Conservation (phyloP, 2,113 vertebrate species). For the Lagopus leucura region DNA sequence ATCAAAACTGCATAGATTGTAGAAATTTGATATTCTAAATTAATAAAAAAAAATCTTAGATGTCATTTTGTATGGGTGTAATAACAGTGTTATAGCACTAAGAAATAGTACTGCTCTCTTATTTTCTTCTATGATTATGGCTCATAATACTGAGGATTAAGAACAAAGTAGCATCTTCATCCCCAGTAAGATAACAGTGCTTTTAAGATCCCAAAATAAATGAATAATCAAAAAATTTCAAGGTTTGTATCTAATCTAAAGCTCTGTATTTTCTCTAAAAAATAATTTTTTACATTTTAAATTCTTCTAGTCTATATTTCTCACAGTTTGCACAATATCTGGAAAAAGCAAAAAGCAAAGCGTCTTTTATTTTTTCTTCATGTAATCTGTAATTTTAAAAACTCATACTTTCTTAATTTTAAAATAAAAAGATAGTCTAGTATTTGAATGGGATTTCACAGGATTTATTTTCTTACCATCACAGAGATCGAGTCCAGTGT, state of each 20-base stretch:
- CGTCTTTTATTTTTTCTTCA: accelerated
- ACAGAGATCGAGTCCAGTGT: accelerated
- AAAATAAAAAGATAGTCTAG: not conserved
- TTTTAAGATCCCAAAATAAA: not conserved
- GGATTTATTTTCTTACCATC: not conserved
- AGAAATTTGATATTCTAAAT: not conserved
- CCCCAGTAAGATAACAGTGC: not conserved
- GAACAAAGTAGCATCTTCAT: not conserved
- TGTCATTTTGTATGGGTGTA: not conserved
- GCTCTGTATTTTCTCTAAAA: not conserved
- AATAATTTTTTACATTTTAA: not conserved
- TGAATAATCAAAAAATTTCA: not conserved
- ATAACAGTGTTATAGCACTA: not conserved
- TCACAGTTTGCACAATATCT: not conserved
- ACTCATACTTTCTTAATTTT: not conserved
- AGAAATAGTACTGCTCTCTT: not conserved
- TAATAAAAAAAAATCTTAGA: not conserved
- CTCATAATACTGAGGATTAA: not conserved
- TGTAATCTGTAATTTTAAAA: not conserved
- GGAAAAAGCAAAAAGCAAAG: not conserved
- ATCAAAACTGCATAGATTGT: not conserved
- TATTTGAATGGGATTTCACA: not conserved
- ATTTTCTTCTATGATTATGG: not conserved
- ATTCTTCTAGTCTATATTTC: not conserved
- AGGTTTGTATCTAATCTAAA: not conserved